These are phyloP conservation scores for Hirtodrosophila trivittata DNA, from an alignment of 2,888 invertebrate species.

Conservation along the genomic window DNA sequence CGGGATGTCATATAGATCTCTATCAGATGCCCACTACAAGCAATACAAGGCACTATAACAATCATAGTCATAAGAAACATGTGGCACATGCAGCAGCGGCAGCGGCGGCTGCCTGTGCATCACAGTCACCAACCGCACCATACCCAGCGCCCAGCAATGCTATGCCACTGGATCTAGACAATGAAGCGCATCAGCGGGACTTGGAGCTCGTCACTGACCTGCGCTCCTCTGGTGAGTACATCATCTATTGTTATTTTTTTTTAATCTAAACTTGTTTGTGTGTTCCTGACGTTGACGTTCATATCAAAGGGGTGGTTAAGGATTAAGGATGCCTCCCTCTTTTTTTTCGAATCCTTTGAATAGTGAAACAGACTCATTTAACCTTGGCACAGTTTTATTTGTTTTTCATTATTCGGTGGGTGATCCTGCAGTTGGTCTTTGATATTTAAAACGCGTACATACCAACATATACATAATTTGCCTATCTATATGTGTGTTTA, in stretches of 20 bases:
- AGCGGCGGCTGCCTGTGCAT: conserved; percentile 26
- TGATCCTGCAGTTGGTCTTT: too few relatives aligned
- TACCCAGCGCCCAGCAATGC: conserved; percentile 52
- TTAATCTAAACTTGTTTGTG: neutral
- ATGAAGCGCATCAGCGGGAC: conserved; percentile 64
- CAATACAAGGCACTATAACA: conserved; percentile 26
- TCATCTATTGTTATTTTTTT: neutral
- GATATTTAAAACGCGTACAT: too few relatives aligned
- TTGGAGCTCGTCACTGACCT: conserved; percentile 65
- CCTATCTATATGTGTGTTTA: conserved; percentile 18
- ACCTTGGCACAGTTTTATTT: conserved; percentile 79
- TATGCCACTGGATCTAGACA: conserved; percentile 60
- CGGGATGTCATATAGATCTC: conserved; percentile 58
- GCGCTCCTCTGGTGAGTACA: conserved; percentile 66
- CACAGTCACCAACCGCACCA: conserved; percentile 22
- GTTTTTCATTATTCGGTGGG: too few relatives aligned
- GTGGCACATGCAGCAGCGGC: conserved; percentile 48
- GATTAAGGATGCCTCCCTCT: too few relatives aligned
- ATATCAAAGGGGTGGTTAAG: neutral
- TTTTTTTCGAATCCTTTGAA: too few relatives aligned
- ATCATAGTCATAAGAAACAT: conserved; percentile 23
- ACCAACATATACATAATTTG: too few relatives aligned
- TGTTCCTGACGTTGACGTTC: neutral
- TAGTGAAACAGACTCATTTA: conserved; percentile 69
- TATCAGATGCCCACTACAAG: conserved; percentile 38